A percentile compares a stretch with the other conserved stretches of the same genome.
These are phyloP conservation scores for Hofmannophila pseudospretella DNA, from an alignment of 2,888 invertebrate genomes.

Conservation along the genomic window DNA sequence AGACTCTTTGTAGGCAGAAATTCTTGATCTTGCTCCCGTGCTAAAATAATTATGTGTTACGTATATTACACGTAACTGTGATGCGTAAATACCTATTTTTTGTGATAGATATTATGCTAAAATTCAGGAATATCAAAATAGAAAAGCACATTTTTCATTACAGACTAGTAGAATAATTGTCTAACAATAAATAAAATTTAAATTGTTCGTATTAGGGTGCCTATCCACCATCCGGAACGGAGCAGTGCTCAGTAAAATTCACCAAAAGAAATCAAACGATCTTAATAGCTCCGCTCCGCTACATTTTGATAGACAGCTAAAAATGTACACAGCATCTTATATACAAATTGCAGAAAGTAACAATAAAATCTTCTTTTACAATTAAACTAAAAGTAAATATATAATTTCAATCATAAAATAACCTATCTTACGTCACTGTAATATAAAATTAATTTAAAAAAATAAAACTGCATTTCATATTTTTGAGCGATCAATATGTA, in stretches of 20 bases:
- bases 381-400: background rate
- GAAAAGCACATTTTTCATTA: constrained; percentile 2
- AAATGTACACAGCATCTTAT: constrained; percentile 30
- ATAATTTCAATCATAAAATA: constrained; percentile 16
- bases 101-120: constrained; percentile 4
- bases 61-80: background rate
- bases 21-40: too few species aligned
- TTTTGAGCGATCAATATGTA: constrained; percentile 41
- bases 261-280: too few species aligned
- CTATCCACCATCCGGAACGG: too few species aligned
- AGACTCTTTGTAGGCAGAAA: too few species aligned
- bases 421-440: constrained; percentile 4
- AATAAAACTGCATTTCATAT: constrained; percentile 18
- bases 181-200: constrained; percentile 32
- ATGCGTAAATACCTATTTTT: background rate
- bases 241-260: too few species aligned
- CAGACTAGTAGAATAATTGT: constrained; percentile 43
- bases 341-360: constrained; percentile 20
- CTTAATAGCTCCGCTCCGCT: too few species aligned
- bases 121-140: constrained; percentile 4
- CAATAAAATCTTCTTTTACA: too few species aligned
- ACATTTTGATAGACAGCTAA: too few species aligned
- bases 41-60: constrained; percentile 18
- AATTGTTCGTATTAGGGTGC: constrained; percentile 47
- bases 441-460: constrained; percentile 13